A percentile compares a stretch with the other conserved stretches of the same genome.
phyloP scores from a whole-genome alignment of 2,888 invertebrate species.

The Cephus rjabovi region DNA sequence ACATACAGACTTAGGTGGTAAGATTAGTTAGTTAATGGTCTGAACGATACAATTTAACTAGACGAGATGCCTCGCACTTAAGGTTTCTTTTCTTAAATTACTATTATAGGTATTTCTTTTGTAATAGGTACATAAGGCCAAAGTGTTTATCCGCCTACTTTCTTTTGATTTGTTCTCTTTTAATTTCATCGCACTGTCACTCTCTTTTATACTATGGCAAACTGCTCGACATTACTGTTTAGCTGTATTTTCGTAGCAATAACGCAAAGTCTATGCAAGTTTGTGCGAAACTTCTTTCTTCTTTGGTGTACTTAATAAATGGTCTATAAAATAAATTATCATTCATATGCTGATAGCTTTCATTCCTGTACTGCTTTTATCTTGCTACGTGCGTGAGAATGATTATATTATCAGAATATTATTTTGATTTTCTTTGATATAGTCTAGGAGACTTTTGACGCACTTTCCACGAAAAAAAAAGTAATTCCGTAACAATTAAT shows the following conservation, averaged over 20 bases:
- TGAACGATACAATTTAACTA: conserved; percentile 35
- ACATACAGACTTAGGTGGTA: conserved; percentile 61
- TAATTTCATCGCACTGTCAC: neutral
- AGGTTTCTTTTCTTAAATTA: too few species aligned
- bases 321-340: conserved; percentile 21
- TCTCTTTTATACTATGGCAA: neutral
- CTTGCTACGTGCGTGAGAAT: too few species aligned
- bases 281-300: conserved; percentile 15
- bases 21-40: conserved; percentile 65
- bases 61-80: too few species aligned
- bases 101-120: too few species aligned
- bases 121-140: too few species aligned
- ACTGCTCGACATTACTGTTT: neutral
- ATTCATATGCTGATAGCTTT: neutral
- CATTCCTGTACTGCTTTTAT: too few species aligned
- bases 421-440: too few species aligned
- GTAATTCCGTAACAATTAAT: too few species aligned
- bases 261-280: conserved; percentile 21
- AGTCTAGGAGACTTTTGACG: too few species aligned
- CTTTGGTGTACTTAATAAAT: conserved; percentile 20
- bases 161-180: neutral
- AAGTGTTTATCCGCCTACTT: neutral
- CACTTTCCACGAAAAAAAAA: too few species aligned
- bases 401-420: too few species aligned
- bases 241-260: conserved; percentile 12